These are phyloP conservation scores for Amiota minor DNA, from an alignment of 2,888 invertebrate genomes.

Conservation along the genomic window DNA sequence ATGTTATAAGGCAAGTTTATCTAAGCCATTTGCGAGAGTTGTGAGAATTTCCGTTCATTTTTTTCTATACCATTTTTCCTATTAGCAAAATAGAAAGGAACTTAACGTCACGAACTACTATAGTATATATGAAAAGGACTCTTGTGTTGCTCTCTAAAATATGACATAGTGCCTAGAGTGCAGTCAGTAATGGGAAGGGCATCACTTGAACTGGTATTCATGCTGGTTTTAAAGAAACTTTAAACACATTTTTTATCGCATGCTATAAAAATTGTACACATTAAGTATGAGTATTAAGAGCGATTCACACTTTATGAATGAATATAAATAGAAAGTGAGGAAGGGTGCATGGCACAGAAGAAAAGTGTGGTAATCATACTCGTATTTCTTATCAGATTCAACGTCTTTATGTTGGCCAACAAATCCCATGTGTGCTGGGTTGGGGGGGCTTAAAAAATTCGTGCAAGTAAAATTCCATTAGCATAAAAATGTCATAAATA, in stretches of 20 bases:
- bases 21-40: slow-evolving; percentile 31
- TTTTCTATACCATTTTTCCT: slow-evolving; percentile 21
- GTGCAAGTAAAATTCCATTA: slow-evolving; percentile 56
- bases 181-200: neutral
- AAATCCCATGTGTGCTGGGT: slow-evolving; percentile 24
- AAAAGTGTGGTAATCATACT: neutral
- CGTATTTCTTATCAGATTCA: slow-evolving; percentile 32
- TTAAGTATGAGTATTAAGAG: neutral
- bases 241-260: slow-evolving; percentile 14
- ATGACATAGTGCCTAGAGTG: slow-evolving; percentile 23
- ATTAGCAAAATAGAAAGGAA: slow-evolving; percentile 11
- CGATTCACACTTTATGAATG: too few species aligned
- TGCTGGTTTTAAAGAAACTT: neutral
- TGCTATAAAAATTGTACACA: slow-evolving; percentile 21
- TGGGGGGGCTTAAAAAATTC: neutral
- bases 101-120: slow-evolving; percentile 27
- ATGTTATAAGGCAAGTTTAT: slow-evolving; percentile 28
- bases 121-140: slow-evolving; percentile 14
- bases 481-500: slow-evolving; percentile 68
- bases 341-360: too few species aligned
- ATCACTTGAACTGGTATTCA: neutral
- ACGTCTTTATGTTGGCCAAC: slow-evolving; percentile 10
- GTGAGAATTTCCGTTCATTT: slow-evolving; percentile 5
- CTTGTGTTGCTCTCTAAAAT: neutral
- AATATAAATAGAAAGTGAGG: too few species aligned